Percentiles rank a stretch among this genome's conserved stretches.
Conservation (phyloP, 2,797 vertebrate species). For the Oreochromis mossambicus region DNA sequence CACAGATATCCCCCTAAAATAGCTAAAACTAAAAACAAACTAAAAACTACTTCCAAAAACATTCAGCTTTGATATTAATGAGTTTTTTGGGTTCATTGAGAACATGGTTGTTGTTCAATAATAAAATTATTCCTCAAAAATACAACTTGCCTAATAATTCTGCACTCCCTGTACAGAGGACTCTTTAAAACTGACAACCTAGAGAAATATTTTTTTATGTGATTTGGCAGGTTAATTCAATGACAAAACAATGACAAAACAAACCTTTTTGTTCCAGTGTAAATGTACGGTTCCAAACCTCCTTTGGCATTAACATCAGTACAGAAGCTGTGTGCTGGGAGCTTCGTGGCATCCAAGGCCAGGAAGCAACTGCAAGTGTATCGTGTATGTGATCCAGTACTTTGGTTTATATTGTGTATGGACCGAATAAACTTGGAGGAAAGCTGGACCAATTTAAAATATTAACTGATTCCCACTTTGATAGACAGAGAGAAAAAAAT, state of each 20-base stretch:
- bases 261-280: not conserved
- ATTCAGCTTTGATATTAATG: too few relatives aligned
- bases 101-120: too few relatives aligned
- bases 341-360: not conserved
- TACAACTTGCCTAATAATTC: too few relatives aligned
- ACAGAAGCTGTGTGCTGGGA: not conserved
- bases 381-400: not conserved
- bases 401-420: not conserved
- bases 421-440: not conserved
- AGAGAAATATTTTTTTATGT: not conserved
- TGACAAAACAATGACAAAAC: not conserved
- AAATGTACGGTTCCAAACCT: not conserved
- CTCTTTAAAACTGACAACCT: not conserved
- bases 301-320: not conserved
- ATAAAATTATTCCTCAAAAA: too few relatives aligned
- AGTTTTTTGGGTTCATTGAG: too few relatives aligned
- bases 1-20: too few relatives aligned
- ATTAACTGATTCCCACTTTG: not conserved
- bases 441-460: not conserved
- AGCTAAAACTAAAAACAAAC: too few relatives aligned
- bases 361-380: not conserved
- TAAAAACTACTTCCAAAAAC: too few relatives aligned
- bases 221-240: not conserved
- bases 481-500: not conserved
- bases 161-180: too few relatives aligned